Evolutionary conservation across 2,113 vertebrate genomes (phyloP).

Genomic region (Cololabis saira): DNA sequence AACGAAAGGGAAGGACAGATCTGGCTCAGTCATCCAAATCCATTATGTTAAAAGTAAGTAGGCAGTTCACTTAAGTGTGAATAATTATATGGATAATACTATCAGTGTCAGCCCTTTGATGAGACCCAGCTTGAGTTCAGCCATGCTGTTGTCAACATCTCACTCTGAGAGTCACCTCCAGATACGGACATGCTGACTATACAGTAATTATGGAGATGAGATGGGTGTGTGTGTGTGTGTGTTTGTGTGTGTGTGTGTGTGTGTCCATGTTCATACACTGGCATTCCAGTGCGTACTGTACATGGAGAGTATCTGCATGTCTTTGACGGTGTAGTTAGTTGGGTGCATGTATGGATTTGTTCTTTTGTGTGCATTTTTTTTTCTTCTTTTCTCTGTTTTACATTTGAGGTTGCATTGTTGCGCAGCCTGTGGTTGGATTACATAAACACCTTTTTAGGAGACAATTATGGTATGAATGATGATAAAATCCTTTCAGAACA

Average conservation of each 20-base stretch:
- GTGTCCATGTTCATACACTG: constrained; percentile 10
- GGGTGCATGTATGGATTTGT: constrained; percentile 6
- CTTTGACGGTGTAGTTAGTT: not conserved
- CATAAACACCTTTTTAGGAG: constrained; percentile 54
- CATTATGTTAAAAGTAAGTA: constrained; percentile 67
- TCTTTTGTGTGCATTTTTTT: constrained; percentile 13
- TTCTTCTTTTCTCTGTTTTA: constrained; percentile 6
- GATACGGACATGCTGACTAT: constrained; percentile 72
- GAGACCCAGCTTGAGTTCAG: constrained; percentile 67
- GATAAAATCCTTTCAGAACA: constrained; percentile 52
- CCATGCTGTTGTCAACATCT: constrained; percentile 72
- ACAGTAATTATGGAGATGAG: constrained; percentile 79
- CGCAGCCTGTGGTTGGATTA: constrained; percentile 28
- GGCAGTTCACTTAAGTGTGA: constrained; percentile 71
- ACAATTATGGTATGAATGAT: constrained; percentile 58
- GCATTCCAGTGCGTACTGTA: constrained; percentile 3
- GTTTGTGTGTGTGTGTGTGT: constrained; percentile 25
- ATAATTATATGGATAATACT: constrained; percentile 75
- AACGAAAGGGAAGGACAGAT: constrained; percentile 37
- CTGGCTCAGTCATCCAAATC: constrained; percentile 48
- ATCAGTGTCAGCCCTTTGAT: constrained; percentile 76
- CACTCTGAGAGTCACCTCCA: constrained; percentile 70
- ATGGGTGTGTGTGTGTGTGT: constrained; percentile 27
- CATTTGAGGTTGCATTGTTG: constrained; percentile 31
- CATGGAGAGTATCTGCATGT: constrained; percentile 9